Conservation (phyloP, 2,113 vertebrate genomes). For the Rhea pennata region DNA sequence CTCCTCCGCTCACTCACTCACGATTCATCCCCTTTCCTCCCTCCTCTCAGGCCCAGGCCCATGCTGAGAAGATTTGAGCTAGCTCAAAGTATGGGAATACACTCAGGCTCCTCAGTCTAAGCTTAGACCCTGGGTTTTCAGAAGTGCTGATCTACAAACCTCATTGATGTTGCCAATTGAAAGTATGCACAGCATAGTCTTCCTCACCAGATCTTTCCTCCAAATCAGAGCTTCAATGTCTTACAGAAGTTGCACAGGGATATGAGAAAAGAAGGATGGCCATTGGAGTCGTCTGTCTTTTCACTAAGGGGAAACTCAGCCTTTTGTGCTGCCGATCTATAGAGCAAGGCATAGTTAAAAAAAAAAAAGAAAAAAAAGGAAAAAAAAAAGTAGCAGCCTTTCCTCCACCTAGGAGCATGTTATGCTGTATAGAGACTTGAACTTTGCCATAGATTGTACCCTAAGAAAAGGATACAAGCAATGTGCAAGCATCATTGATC, state of each 20-base stretch:
- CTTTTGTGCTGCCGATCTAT: not conserved
- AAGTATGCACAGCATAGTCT: not conserved
- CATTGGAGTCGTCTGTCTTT: not conserved
- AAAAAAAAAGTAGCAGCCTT: not conserved
- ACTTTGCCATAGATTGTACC: not conserved
- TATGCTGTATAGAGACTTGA: not conserved
- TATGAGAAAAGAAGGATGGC: not conserved
- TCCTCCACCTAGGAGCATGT: not conserved
- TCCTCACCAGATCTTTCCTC: not conserved
- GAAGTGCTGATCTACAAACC: constrained; percentile 39
- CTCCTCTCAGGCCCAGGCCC: not conserved
- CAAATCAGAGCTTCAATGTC: not conserved
- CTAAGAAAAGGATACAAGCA: not conserved
- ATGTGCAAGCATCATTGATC: not conserved
- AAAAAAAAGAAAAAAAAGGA: not conserved
- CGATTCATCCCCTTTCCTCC: not conserved
- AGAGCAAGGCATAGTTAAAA: not conserved
- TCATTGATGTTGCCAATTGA: not conserved
- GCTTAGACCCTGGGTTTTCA: not conserved
- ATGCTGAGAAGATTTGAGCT: not conserved
- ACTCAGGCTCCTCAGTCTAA: not conserved
- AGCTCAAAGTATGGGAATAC: not conserved
- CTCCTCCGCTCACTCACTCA: not conserved
- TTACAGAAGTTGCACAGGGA: not conserved
- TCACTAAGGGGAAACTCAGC: not conserved